Percentiles rank a stretch among this genome's conserved stretches.
Conservation (phyloP, 2,113 vertebrate species). For the Sitta europaea region DNA sequence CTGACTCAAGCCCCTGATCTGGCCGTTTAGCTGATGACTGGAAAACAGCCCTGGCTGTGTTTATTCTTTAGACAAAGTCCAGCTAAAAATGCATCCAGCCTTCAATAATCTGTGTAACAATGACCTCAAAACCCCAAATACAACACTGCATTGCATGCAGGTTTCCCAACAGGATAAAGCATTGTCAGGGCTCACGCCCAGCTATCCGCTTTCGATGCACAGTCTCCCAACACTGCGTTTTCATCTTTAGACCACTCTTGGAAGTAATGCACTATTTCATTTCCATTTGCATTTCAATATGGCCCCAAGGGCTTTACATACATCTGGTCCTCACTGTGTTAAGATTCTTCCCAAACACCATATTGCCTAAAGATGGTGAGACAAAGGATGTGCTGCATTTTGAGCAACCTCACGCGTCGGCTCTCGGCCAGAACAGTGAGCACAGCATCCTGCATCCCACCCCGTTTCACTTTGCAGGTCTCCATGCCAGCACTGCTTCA, state of each 20-base stretch:
- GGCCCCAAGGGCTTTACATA: conserved; percentile 35
- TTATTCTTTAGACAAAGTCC: conserved; percentile 71
- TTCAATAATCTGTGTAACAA: conserved; percentile 64
- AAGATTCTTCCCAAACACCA: not conserved
- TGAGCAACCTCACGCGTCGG: not conserved
- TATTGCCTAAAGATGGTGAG: not conserved
- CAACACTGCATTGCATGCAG: conserved; percentile 19
- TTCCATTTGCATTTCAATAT: conserved; percentile 42
- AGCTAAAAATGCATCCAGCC: conserved; percentile 64
- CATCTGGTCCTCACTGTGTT: not conserved
- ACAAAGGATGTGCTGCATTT: not conserved
- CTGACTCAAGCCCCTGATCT: conserved; percentile 62
- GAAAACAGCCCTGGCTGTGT: conserved; percentile 54
- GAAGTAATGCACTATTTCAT: not conserved
- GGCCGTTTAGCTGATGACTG: conserved; percentile 47
- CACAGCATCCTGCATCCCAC: not conserved
- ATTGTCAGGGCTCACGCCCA: not conserved
- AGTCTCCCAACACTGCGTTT: not conserved
- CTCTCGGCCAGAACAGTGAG: not conserved
- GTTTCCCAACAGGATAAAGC: conserved; percentile 19
- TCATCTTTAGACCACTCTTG: not conserved
- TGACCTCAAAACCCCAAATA: conserved; percentile 58
- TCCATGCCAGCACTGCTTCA: not conserved
- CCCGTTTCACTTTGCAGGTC: not conserved
- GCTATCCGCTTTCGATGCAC: not conserved